Evolutionary conservation across 2,888 invertebrate species (phyloP).

Genomic region (Stenotaenia linearis): DNA sequence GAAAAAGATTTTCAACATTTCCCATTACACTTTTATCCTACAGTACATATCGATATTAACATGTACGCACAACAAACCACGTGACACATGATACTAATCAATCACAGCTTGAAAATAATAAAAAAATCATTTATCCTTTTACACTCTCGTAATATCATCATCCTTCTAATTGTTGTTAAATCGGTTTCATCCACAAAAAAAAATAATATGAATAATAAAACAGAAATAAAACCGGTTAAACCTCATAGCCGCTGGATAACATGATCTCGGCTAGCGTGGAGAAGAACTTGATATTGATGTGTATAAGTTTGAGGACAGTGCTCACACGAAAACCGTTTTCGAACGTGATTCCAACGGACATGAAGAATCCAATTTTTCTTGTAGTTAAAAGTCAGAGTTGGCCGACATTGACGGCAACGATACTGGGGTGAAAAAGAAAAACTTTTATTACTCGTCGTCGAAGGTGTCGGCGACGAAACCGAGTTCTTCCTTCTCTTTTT

Average conservation of each 20-base stretch:
- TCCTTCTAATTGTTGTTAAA: neutral
- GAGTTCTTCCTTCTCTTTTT: neutral
- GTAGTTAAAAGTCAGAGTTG: conserved; percentile 4
- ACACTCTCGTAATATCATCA: too few species aligned
- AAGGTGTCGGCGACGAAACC: neutral
- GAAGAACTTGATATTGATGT: conserved; percentile 52
- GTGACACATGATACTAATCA: neutral
- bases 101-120: neutral
- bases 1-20: neutral
- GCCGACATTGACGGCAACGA: conserved; percentile 33
- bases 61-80: neutral
- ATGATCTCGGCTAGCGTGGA: conserved; percentile 44
- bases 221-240: neutral
- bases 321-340: conserved; percentile 50
- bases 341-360: conserved; percentile 52
- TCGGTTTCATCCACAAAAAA: neutral
- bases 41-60: neutral
- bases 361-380: conserved; percentile 46
- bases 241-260: conserved; percentile 12
- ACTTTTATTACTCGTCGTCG: neutral
- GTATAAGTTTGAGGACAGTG: conserved; percentile 51
- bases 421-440: neutral
- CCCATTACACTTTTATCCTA: neutral
- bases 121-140: too few species aligned
- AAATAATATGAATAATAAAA: neutral